These are phyloP conservation scores for Microctenopoma steveboyesi DNA, from an alignment of 2,797 vertebrate genomes.

Conservation along the genomic window DNA sequence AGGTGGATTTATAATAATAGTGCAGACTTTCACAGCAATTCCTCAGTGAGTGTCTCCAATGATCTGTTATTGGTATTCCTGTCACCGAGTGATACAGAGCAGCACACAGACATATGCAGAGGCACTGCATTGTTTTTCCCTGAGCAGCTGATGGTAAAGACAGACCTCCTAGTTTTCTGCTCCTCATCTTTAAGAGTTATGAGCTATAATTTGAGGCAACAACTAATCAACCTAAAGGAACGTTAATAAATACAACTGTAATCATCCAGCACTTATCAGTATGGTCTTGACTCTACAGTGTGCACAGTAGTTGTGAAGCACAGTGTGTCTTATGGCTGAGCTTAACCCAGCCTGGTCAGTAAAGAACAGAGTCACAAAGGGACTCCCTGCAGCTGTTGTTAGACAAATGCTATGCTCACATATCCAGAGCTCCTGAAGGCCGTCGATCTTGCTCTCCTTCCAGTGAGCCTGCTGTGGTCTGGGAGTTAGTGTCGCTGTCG, in stretches of 20 bases:
- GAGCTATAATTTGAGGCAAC: no score
- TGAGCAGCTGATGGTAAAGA: background rate
- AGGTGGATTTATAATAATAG: background rate
- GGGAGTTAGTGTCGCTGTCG: slow-evolving; percentile 85
- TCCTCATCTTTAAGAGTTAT: no score
- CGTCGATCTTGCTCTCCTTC: slow-evolving; percentile 84
- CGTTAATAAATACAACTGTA: background rate
- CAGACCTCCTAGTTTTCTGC: no score
- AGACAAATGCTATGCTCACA: slow-evolving; percentile 81
- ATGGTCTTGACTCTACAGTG: no score
- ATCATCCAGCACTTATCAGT: background rate
- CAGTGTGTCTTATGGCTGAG: background rate
- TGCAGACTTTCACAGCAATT: background rate
- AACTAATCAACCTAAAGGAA: no score
- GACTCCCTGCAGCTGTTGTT: background rate
- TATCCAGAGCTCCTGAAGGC: slow-evolving; percentile 74
- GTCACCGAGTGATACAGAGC: background rate
- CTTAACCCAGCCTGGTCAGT: background rate
- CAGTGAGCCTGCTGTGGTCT: slow-evolving; percentile 75
- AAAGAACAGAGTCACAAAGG: background rate
- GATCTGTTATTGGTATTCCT: background rate
- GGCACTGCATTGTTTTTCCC: background rate
- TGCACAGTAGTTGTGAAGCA: no score
- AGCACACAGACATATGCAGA: no score
- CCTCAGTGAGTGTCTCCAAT: background rate